A percentile compares a stretch with the other conserved stretches of the same genome.
These are phyloP conservation scores for Chelmon rostratus DNA, from an alignment of 2,797 vertebrate genomes.

Conservation along the genomic window DNA sequence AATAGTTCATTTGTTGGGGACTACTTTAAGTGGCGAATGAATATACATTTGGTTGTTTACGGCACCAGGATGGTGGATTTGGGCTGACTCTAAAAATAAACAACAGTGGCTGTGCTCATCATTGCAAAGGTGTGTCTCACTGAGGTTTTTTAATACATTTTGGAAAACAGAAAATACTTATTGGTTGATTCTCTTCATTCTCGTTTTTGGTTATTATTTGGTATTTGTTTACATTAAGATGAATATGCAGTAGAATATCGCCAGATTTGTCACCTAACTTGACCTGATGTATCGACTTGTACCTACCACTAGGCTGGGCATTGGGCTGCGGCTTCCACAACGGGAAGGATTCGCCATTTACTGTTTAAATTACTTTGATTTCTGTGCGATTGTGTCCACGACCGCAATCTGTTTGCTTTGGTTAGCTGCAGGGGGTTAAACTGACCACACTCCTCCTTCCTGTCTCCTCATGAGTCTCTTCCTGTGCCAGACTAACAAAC, in stretches of 20 bases:
- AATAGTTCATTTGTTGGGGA: background rate
- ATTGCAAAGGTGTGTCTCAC: background rate
- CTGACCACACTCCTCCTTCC: conserved; percentile 68
- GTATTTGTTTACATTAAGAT: background rate
- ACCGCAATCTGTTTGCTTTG: conserved; percentile 53
- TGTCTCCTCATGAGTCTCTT: conserved; percentile 59
- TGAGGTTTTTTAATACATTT: background rate
- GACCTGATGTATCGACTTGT: background rate
- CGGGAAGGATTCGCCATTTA: conserved; percentile 10
- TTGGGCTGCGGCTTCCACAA: background rate
- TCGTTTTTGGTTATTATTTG: background rate
- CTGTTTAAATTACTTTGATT: conserved; percentile 22
- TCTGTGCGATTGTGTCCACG: conserved; percentile 37
- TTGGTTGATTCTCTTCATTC: background rate
- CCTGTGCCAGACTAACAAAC: conserved; percentile 70
- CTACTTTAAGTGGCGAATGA: background rate
- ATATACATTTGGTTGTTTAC: background rate
- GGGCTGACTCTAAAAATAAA: background rate
- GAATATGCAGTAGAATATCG: background rate
- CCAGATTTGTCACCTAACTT: background rate
- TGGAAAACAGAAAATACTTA: background rate
- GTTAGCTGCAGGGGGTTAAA: conserved; percentile 49
- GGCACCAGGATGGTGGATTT: background rate
- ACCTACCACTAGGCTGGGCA: background rate
- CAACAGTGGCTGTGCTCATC: background rate